Conservation (phyloP, 2,113 vertebrate species). For the Camelus bactrianus region DNA sequence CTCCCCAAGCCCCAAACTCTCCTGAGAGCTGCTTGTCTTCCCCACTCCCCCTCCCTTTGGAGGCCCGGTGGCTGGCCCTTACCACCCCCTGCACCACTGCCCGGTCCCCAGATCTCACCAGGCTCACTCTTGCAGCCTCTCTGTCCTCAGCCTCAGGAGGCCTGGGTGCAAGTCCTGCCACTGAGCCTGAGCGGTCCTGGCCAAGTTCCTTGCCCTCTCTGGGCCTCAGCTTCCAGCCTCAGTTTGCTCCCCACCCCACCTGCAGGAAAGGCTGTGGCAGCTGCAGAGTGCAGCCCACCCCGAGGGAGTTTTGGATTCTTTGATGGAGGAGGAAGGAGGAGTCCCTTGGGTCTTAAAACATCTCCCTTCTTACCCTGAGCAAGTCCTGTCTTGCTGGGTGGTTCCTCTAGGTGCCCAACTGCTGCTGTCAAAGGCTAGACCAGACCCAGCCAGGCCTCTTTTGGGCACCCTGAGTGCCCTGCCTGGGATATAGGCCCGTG, state of each 20-base stretch:
- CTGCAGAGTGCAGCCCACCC: accelerated
- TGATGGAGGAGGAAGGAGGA: not conserved
- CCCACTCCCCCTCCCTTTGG: not conserved
- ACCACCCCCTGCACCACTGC: not conserved
- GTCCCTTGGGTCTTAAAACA: not conserved
- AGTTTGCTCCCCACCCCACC: not conserved
- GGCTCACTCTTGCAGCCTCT: not conserved
- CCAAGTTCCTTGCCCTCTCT: not conserved
- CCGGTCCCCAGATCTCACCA: not conserved
- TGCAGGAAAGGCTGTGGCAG: not conserved
- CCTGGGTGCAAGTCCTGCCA: not conserved
- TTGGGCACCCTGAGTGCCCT: not conserved
- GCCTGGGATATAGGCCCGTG: accelerated
- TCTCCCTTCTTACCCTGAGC: not conserved
- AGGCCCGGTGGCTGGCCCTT: not conserved
- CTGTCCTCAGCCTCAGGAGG: not conserved
- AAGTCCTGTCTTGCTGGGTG: not conserved
- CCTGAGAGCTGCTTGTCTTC: not conserved
- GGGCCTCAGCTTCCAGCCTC: not conserved
- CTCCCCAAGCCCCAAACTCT: too few species aligned
- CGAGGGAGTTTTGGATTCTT: not conserved
- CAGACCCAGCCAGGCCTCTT: not conserved
- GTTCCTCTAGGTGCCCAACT: not conserved
- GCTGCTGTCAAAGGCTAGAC: not conserved
- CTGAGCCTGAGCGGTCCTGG: not conserved